phyloP scores from a whole-genome alignment of 2,797 vertebrate species.

The Ceyx erithaca region DNA sequence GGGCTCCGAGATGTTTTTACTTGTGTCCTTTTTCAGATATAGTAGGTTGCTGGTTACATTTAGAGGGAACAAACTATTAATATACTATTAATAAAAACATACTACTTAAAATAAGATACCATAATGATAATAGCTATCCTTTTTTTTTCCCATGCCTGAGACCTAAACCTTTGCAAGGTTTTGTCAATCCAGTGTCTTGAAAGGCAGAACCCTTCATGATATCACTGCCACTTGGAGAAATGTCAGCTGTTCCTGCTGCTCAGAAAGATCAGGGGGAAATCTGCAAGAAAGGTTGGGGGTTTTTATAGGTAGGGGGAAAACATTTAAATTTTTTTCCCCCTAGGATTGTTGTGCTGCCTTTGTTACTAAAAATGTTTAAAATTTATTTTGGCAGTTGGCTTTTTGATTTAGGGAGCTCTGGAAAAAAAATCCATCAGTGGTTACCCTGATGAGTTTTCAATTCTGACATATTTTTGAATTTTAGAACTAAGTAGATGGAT shows the following conservation, averaged over 20 bases:
- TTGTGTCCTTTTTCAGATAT: neutral
- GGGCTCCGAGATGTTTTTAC: neutral
- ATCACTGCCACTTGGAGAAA: neutral
- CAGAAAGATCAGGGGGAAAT: neutral
- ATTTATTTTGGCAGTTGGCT: neutral
- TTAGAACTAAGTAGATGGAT: neutral
- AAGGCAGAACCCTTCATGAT: neutral
- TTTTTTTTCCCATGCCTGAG: neutral
- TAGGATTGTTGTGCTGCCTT: neutral
- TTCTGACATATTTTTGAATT: neutral
- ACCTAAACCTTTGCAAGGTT: conserved; percentile 21
- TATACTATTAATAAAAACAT: neutral
- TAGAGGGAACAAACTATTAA: neutral
- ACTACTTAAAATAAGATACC: neutral
- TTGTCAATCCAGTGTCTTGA: neutral
- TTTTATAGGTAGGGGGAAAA: neutral
- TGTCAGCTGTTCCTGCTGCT: neutral
- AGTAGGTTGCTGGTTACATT: neutral
- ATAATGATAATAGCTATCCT: neutral
- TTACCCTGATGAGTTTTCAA: neutral
- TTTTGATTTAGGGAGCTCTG: neutral
- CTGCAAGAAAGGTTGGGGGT: neutral
- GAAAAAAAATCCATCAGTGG: neutral
- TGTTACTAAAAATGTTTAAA: neutral
- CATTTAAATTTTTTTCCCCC: neutral